Evolutionary conservation across 2,888 invertebrate genomes (phyloP).

Genomic region (Lasioglossum vierecki): DNA sequence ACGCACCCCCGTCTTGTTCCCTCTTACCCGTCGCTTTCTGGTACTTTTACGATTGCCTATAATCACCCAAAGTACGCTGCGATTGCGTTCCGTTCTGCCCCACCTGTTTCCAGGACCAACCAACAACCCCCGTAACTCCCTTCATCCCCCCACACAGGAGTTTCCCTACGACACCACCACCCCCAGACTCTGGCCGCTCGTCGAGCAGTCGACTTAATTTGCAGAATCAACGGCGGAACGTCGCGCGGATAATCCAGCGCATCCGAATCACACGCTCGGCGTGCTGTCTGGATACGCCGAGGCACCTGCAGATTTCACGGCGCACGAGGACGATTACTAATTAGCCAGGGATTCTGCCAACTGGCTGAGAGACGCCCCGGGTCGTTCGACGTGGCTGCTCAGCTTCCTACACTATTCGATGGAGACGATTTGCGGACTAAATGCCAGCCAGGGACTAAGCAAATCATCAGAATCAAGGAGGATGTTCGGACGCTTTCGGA

Average conservation of each 20-base stretch:
- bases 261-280: conserved; percentile 69
- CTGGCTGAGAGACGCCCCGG: conserved; percentile 2
- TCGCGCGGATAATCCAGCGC: conserved; percentile 65
- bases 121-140: neutral
- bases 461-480: neutral
- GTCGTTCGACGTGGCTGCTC: neutral
- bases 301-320: conserved; percentile 53
- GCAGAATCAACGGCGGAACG: conserved; percentile 69
- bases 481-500: neutral
- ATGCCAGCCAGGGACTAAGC: neutral
- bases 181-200: conserved; percentile 33
- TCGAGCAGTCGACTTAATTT: conserved; percentile 72
- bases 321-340: conserved; percentile 57
- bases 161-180: neutral
- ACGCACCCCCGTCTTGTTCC: conserved; percentile 36
- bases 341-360: conserved; percentile 54
- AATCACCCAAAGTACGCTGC: conserved; percentile 65
- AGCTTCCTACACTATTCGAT: neutral
- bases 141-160: neutral
- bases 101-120: conserved; percentile 52
- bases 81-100: conserved; percentile 58
- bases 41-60: conserved; percentile 66
- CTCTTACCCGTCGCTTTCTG: conserved; percentile 55
- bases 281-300: conserved; percentile 40
- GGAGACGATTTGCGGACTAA: conserved; percentile 24